Evolutionary conservation across 2,888 invertebrate genomes (phyloP).

Genomic region (Ceratothoa steindachneri): DNA sequence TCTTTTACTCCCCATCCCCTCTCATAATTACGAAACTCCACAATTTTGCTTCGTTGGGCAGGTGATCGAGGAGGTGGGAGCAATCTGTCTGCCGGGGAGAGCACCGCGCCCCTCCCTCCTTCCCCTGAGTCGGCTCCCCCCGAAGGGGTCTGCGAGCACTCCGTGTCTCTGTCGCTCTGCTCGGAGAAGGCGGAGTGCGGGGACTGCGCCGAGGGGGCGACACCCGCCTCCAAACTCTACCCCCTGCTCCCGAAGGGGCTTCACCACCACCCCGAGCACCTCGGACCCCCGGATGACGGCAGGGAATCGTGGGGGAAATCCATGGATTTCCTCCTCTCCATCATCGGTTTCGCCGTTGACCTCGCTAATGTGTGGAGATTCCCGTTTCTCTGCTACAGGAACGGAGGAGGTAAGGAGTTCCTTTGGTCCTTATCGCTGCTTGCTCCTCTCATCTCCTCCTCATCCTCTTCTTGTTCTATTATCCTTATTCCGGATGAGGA

Average conservation of each 20-base stretch:
- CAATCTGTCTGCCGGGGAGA: slow-evolving; percentile 14
- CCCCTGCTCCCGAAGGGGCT: slow-evolving; percentile 23
- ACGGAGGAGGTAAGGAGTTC: slow-evolving; percentile 70
- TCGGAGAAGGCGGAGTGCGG: slow-evolving; percentile 13
- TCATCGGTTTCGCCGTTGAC: slow-evolving; percentile 96
- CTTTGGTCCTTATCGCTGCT: too few species aligned
- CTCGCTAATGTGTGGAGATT: slow-evolving; percentile 96
- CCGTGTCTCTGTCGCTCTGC: slow-evolving; percentile 18
- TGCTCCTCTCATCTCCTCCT: background rate
- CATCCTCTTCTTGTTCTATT: too few species aligned
- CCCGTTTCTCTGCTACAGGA: slow-evolving; percentile 92
- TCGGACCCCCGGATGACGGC: slow-evolving; percentile 55
- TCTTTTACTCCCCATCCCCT: too few species aligned
- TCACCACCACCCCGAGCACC: background rate
- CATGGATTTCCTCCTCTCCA: slow-evolving; percentile 91
- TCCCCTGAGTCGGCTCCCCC: slow-evolving; percentile 7
- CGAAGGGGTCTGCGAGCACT: slow-evolving; percentile 10
- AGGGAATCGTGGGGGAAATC: slow-evolving; percentile 92
- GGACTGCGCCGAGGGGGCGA: background rate
- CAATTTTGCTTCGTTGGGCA: too few species aligned
- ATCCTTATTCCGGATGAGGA: too few species aligned
- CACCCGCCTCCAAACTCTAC: slow-evolving; percentile 1
- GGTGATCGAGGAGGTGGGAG: slow-evolving; percentile 26
- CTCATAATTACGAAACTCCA: too few species aligned
- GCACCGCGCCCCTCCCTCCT: slow-evolving; percentile 15